phyloP scores from a whole-genome alignment of 2,888 invertebrate species.

The Heliconius erato region DNA sequence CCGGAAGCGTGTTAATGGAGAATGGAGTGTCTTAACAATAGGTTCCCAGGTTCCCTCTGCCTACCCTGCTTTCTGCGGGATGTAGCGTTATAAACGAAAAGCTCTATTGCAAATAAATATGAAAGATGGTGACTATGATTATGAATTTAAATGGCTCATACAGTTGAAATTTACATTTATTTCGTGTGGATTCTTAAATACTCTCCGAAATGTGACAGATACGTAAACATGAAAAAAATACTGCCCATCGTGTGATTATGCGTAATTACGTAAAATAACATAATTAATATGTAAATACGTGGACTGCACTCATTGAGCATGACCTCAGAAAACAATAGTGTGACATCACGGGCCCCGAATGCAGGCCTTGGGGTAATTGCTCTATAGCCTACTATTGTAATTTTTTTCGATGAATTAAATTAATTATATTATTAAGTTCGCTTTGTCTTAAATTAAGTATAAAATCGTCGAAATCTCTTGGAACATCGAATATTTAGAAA shows the following conservation, averaged over 20 bases:
- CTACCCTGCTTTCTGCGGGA: too few species aligned
- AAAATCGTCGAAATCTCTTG: background rate
- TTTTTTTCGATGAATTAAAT: constrained; percentile 46
- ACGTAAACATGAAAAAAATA: background rate
- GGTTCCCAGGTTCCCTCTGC: too few species aligned
- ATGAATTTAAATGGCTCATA: too few species aligned
- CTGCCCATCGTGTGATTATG: constrained; percentile 11
- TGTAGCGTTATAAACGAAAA: too few species aligned
- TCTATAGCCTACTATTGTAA: constrained; percentile 44
- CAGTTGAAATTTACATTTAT: too few species aligned
- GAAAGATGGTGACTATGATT: too few species aligned
- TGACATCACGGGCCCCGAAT: constrained; percentile 55
- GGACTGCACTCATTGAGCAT: constrained; percentile 49
- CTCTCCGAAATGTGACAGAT: background rate
- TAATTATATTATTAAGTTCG: constrained; percentile 9
- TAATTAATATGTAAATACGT: constrained; percentile 49
- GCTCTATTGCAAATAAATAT: too few species aligned
- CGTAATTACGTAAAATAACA: constrained; percentile 33
- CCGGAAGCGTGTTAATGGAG: too few species aligned
- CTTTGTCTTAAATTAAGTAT: background rate
- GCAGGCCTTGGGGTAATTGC: constrained; percentile 51
- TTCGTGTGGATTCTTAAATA: too few species aligned
- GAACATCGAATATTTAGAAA: background rate
- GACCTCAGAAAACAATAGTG: constrained; percentile 56
- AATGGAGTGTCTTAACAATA: too few species aligned